Base-by-base conservation (phyloP, 1,140 invertebrate species). In the Leptoteleia sp. region DNA sequence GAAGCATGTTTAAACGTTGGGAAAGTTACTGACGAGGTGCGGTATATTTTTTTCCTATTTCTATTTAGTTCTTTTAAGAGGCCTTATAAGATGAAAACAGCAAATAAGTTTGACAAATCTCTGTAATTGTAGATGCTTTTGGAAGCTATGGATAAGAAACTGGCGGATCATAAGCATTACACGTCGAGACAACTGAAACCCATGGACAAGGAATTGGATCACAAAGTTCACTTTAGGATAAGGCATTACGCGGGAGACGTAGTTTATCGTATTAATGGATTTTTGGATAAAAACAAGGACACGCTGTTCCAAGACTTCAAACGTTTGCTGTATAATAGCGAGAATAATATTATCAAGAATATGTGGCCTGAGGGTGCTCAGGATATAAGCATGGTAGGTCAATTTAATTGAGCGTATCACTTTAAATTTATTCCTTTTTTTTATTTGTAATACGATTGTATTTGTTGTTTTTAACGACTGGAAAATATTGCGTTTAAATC, bases 291-390 rank as follows among this genome's bases (percentile, higher is more conserved):
- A 90, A 99, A 99, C 87, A 97, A 95, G 88, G 97, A 99, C 86
- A 95, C 95, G 0, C 89, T 99, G 11, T 99, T 96, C 89, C 97
- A 99, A 91, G 97, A 99, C 88, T 96, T 98, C 80, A 99, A 98
- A 90, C 91, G 97, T 16, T 89, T 99, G 42, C 90, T 99, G 40
- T 97, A 94, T 88, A 94, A 93, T 72, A 96, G 95, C 35, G 91
- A 90, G 12, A 95, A 97, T 88, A 82, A 87, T 25, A 93, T 95
- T 77, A 91, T 98, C 11, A 93, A 92, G 54, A 90, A 91, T 40
- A 98, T 99, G 97, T 99, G 96, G 96, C 97, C 97, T 0, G 97
- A 99, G 89, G 97, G 97, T 11, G 95, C 94, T 5, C 93, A 95
- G 82, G 92, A 96, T 84, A 97, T 98, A 76, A 95, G 9, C n/a